phyloP scores from a whole-genome alignment of 2,797 vertebrate genomes.

The Schizopygopsis malacanthus region DNA sequence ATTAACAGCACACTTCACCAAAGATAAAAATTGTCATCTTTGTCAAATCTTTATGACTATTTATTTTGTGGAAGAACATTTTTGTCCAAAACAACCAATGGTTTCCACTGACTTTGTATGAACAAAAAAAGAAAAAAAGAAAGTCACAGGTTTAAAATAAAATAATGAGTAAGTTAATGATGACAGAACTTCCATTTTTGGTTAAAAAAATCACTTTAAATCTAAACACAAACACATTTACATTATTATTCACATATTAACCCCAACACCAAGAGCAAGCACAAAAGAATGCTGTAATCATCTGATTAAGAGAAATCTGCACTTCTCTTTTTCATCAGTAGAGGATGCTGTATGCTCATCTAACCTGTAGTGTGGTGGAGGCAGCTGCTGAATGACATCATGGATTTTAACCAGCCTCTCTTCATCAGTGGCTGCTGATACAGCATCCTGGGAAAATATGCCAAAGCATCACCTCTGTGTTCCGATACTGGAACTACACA shows the following conservation, averaged over 20 bases:
- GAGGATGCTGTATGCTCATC: constrained; percentile 47
- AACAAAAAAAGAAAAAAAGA: background rate
- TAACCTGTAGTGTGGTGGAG: constrained; percentile 96
- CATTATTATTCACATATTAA: background rate
- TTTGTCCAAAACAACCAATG: background rate
- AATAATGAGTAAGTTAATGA: background rate
- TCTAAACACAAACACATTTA: background rate
- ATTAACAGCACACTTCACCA: background rate
- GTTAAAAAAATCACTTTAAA: background rate
- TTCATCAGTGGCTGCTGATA: constrained; percentile 95
- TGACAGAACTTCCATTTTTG: background rate
- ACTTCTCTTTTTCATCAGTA: constrained; percentile 50
- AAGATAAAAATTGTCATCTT: background rate
- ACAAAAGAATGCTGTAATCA: background rate
- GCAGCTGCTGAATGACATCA: constrained; percentile 98
- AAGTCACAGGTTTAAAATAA: background rate
- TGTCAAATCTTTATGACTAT: background rate
- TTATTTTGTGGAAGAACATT: background rate
- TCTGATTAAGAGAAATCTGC: background rate
- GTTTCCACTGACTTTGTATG: background rate
- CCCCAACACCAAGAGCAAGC: background rate
- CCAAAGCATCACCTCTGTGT: constrained; percentile 18
- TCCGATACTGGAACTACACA: background rate
- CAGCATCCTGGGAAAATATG: constrained; percentile 86
- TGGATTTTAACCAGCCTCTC: constrained; percentile 95